A percentile compares a stretch with the other conserved stretches of the same genome.
Evolutionary conservation across 2,888 invertebrate genomes (phyloP).

Genomic region (Icerya purchasi): DNA sequence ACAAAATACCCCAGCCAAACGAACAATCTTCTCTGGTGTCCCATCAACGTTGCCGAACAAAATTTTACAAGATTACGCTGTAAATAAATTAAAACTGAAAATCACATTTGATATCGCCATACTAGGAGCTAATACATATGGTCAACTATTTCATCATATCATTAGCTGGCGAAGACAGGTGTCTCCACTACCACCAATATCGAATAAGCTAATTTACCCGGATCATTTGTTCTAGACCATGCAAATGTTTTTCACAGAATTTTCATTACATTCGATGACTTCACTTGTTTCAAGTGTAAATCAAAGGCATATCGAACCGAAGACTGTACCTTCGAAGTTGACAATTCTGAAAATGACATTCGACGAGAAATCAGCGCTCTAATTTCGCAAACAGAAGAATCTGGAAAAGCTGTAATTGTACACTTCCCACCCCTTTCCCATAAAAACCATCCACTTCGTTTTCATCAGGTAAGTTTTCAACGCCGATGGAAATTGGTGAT

Average conservation of each 20-base stretch:
- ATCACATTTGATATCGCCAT: not conserved
- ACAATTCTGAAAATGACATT: not conserved
- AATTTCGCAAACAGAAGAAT: not conserved
- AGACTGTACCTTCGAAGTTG: not conserved
- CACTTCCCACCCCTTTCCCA: not conserved
- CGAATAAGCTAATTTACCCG: not conserved
- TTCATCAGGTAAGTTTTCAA: not conserved
- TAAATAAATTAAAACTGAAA: not conserved
- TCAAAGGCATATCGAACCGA: not conserved
- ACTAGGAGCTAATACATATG: not conserved
- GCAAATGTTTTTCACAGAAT: not conserved
- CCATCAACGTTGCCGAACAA: too few relatives aligned
- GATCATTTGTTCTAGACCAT: not conserved
- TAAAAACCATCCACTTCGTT: not conserved
- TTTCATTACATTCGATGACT: not conserved
- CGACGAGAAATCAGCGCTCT: not conserved
- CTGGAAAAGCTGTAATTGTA: not conserved
- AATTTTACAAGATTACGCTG: not conserved
- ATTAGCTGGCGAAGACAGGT: not conserved
- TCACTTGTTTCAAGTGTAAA: not conserved
- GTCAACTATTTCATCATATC: not conserved
- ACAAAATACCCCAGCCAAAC: too few relatives aligned
- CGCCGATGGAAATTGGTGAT: not conserved
- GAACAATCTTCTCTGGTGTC: too few relatives aligned
- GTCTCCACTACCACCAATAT: not conserved